Base-by-base conservation (phyloP, 2,888 invertebrate species). In the Aelia acuminata region DNA sequence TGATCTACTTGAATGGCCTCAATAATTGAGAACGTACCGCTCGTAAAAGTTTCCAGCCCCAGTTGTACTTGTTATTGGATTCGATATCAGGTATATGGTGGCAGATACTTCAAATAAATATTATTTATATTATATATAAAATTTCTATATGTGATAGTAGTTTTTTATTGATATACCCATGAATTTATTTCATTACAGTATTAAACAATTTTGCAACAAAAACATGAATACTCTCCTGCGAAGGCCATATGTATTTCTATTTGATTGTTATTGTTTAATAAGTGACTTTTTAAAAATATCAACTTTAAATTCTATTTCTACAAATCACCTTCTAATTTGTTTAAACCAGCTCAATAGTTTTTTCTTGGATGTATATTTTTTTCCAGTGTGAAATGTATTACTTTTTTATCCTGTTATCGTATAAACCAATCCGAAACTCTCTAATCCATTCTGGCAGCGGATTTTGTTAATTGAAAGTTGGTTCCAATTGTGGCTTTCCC, bases 381-480 rank as follows among this genome's bases (percentile, higher is more conserved):
- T 5, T 53, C n/a, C 18, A 53, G n/a, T n/a, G n/a, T n/a, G n/a
- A n/a, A 49, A 4, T 49, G 49, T 49, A 20, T 49, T 49, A 1
- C 49, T 49, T 5, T n/a, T 53, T 7, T 53, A n/a, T n/a, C 1
- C 22, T 53, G 10, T 53, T 3, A 35, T 70, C 18, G 18, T 1
- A 35, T 8, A 1, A 15, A 0, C 15, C 18, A 70, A 35, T 70
- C 20, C 20, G 15, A 35, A 70, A 35, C 35, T 18, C 22, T 8
- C 18, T 70, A 35, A 70, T 35, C 31, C 35, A 18, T 20, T 70
- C 63, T 8, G 0, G 31, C 18, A 15, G 63, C 20, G 8, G 63
- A 70, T 70, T 35, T 70, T 70, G 35, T 70, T 70, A 35, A 70
- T 70, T 70, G 63, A 70, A 70, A 43, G 43, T 43, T 43, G 10